Evolutionary conservation across 2,888 invertebrate genomes (phyloP).

Genomic region (Epirrita christyi): DNA sequence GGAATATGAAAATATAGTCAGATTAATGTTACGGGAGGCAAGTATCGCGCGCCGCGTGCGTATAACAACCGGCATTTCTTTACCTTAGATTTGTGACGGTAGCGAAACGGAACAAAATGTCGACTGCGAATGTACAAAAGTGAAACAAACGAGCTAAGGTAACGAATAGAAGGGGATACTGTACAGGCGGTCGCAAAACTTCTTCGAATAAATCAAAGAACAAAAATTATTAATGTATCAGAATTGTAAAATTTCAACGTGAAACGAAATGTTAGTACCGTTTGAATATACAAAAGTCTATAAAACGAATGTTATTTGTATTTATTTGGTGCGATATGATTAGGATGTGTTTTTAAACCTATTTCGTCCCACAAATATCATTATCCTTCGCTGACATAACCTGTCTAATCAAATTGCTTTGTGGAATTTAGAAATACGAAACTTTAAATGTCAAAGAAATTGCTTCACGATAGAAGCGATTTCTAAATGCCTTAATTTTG

Average conservation of each 20-base stretch:
- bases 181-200: conserved; percentile 34
- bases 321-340: too few species aligned
- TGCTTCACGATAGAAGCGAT: background rate
- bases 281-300: too few species aligned
- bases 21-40: conserved; percentile 61
- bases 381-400: too few species aligned
- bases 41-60: conserved; percentile 56
- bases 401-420: too few species aligned
- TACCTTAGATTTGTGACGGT: conserved; percentile 60
- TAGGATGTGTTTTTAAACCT: too few species aligned
- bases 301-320: too few species aligned
- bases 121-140: conserved; percentile 55
- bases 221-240: too few species aligned
- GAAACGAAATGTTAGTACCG: too few species aligned
- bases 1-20: conserved; percentile 71
- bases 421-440: too few species aligned
- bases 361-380: too few species aligned
- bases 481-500: background rate
- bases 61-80: conserved; percentile 60
- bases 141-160: conserved; percentile 56
- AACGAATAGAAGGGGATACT: conserved; percentile 51
- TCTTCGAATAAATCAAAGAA: conserved; percentile 27
- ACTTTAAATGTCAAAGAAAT: background rate
- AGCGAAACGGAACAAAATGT: conserved; percentile 56
- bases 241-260: background rate